Base-by-base conservation (phyloP, 64 coral and sea anemone genomes). In the Montipora cactus region DNA sequence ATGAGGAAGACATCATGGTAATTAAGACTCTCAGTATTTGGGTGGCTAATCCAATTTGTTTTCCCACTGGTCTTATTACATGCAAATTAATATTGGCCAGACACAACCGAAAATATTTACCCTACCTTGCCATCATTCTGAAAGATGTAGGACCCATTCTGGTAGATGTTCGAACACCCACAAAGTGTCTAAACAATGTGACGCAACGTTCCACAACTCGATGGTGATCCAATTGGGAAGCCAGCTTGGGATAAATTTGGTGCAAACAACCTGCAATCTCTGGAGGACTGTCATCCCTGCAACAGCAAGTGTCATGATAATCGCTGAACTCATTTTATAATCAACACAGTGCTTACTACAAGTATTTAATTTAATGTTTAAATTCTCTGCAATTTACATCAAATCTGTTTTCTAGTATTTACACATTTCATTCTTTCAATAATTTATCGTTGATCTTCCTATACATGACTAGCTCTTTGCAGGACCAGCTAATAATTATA, bases 121-220 rank as follows among this genome's bases (percentile, higher is more conserved):
- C 1, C 53, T 92, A 97, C 96, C 96, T 97, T 87, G 96, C 96
- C 71, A 97, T 87, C 89, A 97, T 94, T 89, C 96, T 78, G 37
- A 97, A 97, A 8, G 96, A 97, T 18, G 96, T 92, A 4, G 96
- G 89, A 53, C 96, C 96, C 96, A 97, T 95, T 37, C 51, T 88
- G 74, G 77, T 87, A 6, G 93, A 88, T 13, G 87, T 19, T 7
- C 96, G 93, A 2, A 97, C 83, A 78, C 96, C 92, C 47, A 95
- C 93, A 76, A 97, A 97, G 44, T 93, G 96, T 80, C 84, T 79
- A 18, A 95, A 97, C 28, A 97, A 46, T 49, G 67, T 52, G 10
- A 95, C 83, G 66, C 92, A 97, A 28, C 96, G 82, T 52, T 97
- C 96, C 49, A 95, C 76, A 18, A 97, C 94, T 46, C 93, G 75